Percentiles rank a stretch among this genome's conserved stretches.
These are phyloP conservation scores for Leptinotarsa haldemani DNA, from an alignment of 2,888 invertebrate species.

Conservation along the genomic window DNA sequence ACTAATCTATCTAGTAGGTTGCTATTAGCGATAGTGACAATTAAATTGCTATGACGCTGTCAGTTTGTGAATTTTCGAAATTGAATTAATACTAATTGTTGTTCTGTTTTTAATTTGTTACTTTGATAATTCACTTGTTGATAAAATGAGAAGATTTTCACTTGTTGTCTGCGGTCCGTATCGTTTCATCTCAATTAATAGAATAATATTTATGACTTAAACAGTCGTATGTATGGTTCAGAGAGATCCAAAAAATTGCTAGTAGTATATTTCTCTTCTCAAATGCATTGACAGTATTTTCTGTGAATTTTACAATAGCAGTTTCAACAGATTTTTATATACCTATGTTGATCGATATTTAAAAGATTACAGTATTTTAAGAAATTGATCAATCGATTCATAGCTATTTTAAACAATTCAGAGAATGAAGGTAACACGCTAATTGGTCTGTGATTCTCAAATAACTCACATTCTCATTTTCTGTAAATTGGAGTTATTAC, in stretches of 20 bases:
- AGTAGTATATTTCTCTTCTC: neutral
- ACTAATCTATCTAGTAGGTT: too few relatives aligned
- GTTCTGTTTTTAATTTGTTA: too few relatives aligned
- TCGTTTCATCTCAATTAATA: neutral
- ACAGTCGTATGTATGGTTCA: neutral
- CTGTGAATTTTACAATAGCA: neutral
- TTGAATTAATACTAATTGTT: too few relatives aligned
- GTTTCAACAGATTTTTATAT: neutral
- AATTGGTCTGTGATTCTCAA: too few relatives aligned
- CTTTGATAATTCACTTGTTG: too few relatives aligned
- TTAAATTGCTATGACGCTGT: too few relatives aligned
- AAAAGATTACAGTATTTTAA: neutral
- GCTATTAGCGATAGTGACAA: too few relatives aligned
- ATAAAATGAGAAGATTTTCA: slow-evolving; percentile 7
- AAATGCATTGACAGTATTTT: neutral
- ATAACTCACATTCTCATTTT: too few relatives aligned
- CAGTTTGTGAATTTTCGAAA: too few relatives aligned
- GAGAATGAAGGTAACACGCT: too few relatives aligned
- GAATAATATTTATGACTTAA: neutral
- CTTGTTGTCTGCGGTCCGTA: slow-evolving; percentile 1
- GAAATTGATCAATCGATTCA: neutral
- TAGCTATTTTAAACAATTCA: too few relatives aligned
- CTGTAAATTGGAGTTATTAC: too few relatives aligned
- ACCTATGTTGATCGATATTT: neutral
- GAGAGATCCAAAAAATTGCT: neutral